A percentile compares a stretch with the other conserved stretches of the same genome.
phyloP scores from a whole-genome alignment of 1,140 invertebrate genomes.

The Oscheius sp. region DNA sequence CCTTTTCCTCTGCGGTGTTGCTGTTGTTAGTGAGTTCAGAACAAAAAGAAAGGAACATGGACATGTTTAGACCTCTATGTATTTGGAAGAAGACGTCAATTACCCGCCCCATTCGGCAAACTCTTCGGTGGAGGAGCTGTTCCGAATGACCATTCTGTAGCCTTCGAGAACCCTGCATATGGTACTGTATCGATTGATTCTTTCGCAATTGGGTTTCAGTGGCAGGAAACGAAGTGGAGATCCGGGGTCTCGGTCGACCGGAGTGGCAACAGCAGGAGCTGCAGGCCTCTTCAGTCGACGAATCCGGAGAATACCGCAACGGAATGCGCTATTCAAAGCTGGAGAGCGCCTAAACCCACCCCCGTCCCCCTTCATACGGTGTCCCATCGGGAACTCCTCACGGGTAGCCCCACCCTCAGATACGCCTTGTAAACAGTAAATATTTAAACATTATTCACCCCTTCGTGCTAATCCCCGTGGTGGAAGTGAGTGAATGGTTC shows the following conservation, averaged over 20 bases:
- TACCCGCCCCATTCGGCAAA: constrained; percentile 29
- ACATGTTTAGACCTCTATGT: background rate
- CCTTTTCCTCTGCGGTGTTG: constrained; percentile 2
- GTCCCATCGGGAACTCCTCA: background rate
- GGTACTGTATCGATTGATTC: background rate
- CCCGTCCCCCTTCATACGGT: background rate
- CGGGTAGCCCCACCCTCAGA: background rate
- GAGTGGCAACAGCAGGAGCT: constrained; percentile 28
- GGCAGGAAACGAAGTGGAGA: constrained; percentile 24
- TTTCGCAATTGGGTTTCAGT: background rate
- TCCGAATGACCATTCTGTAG: constrained; percentile 9
- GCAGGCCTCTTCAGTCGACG: background rate
- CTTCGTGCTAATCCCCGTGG: no score
- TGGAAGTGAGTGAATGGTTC: no score
- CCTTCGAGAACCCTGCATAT: constrained; percentile 32
- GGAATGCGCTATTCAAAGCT: constrained; percentile 25
- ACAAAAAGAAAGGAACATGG: background rate
- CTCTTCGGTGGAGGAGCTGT: constrained; percentile 19
- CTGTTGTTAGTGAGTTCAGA: background rate
- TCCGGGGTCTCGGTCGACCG: constrained; percentile 25
- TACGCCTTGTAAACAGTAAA: no score
- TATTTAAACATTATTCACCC: no score
- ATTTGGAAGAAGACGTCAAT: constrained; percentile 9
- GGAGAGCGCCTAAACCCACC: constrained; percentile 11
- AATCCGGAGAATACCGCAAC: constrained; percentile 21